Evolutionary conservation across 2,797 vertebrate species (phyloP).

Genomic region (Moxostoma hubbsi): DNA sequence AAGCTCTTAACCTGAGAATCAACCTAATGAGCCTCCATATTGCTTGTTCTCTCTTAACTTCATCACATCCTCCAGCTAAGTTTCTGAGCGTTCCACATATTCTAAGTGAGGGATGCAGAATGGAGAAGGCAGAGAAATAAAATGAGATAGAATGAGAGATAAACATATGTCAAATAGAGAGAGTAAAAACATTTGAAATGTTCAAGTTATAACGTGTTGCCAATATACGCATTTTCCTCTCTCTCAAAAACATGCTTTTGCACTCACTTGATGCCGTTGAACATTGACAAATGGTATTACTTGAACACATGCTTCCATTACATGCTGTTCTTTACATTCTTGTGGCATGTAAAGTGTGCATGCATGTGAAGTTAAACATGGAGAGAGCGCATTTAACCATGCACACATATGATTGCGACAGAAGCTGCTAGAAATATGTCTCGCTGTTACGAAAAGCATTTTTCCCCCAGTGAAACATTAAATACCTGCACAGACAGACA

Average conservation of each 20-base stretch:
- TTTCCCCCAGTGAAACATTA: slow-evolving; percentile 41
- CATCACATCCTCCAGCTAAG: slow-evolving; percentile 18
- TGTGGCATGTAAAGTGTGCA: neutral
- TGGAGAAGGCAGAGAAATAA: neutral
- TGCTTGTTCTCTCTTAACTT: slow-evolving; percentile 16
- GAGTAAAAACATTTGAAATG: no score
- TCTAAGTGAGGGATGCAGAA: neutral
- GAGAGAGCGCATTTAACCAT: neutral
- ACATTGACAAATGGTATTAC: neutral
- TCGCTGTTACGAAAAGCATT: slow-evolving; percentile 30
- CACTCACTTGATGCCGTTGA: neutral
- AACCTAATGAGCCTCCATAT: slow-evolving; percentile 52
- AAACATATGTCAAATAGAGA: neutral
- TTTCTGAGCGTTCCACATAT: neutral
- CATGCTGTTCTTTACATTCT: neutral
- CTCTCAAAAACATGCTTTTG: neutral
- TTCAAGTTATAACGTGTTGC: neutral
- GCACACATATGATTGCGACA: slow-evolving; percentile 22
- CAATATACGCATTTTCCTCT: neutral
- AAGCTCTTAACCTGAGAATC: slow-evolving; percentile 55
- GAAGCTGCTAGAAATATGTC: slow-evolving; percentile 32
- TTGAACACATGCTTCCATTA: neutral
- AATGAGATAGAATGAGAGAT: neutral
- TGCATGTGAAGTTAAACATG: neutral
- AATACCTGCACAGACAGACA: slow-evolving; percentile 64